Conservation (phyloP, 2,888 invertebrate genomes). For the Caenorhabditis parvicauda region DNA sequence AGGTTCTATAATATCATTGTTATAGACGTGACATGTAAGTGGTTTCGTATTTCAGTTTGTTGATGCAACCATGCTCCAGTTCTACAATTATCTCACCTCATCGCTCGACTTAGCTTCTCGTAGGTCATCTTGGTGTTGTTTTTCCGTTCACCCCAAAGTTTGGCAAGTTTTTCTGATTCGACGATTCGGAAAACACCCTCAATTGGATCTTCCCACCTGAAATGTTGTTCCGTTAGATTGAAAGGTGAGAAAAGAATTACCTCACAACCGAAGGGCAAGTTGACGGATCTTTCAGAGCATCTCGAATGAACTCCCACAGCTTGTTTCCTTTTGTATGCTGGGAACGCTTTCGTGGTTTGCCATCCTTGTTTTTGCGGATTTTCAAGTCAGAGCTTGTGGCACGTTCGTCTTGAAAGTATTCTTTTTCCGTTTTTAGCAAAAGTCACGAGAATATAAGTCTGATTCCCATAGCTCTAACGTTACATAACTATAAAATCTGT, state of each 20-base stretch:
- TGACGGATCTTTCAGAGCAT: constrained; percentile 75
- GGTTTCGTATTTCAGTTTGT: not conserved
- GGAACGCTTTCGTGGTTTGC: constrained; percentile 59
- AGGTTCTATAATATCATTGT: constrained; percentile 63
- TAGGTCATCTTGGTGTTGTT: constrained; percentile 86
- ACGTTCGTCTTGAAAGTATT: constrained; percentile 9
- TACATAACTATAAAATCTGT: no score
- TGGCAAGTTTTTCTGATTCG: constrained; percentile 80
- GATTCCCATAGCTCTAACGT: not conserved
- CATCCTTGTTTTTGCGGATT: constrained; percentile 56
- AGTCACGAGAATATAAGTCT: not conserved
- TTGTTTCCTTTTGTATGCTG: constrained; percentile 65
- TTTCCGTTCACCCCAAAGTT: constrained; percentile 82
- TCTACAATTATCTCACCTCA: constrained; percentile 70
- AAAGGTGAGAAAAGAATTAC: constrained; percentile 18
- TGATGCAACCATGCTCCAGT: not conserved
- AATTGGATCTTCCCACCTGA: constrained; percentile 80
- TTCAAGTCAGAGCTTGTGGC: constrained; percentile 17
- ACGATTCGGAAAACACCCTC: constrained; percentile 84
- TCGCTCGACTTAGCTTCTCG: constrained; percentile 85
- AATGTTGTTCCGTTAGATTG: constrained; percentile 9
- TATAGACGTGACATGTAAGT: no score
- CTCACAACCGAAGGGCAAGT: constrained; percentile 78
- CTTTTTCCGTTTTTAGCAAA: not conserved
- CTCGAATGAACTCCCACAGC: constrained; percentile 82